Base-by-base conservation (phyloP, 2,113 vertebrate species). In the Ploceus nigricollis region DNA sequence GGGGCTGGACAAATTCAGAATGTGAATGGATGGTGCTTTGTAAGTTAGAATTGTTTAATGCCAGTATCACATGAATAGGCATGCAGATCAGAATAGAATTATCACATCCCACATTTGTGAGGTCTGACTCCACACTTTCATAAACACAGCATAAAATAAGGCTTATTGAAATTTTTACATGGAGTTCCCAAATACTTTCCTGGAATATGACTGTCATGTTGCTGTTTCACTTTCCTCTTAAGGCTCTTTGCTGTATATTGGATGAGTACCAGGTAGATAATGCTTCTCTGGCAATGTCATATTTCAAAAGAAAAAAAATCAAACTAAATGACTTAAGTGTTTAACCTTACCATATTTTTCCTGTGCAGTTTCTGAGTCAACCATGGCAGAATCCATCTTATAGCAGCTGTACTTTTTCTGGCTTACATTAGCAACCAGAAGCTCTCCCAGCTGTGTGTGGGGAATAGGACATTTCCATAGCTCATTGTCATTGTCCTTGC, bases 31-130 rank as follows among this genome's bases (percentile, higher is more conserved):
- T 70, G 22, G 7, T 86, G 35, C 40, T 83, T 90, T 86, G 51
- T 45, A 81, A 81, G 35, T 83, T 35, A 25, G 23, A 45, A 28
- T 23, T 30, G 6, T 96, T 82, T 96, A 79, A 82, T 77, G 58
- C 63, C 58, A 73, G 51, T 44, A 80, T 87, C 68, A 91, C 76
- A 89, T 77, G 66, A 78, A 72, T 51, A 94, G 25, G 60, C 24
- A 72, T 22, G 48, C 0, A 7, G 24, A 90, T 82, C 51, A 94
- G 85, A 91, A 95, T 65, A 89, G 70, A 90, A 73, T 69, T 90
- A 73, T 61, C 75, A 76, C 82, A 88, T 89, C 89, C 85, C 40
- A 88, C 75, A 54, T 82, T 76, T 73, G 75, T 70, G 79, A 94
- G 78, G 39, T 88, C 54, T 93, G 87, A 93, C 60, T 95, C 66